Percentiles rank a stretch among this genome's conserved stretches.
These are phyloP conservation scores for Drosophila littoralis DNA, from an alignment of 1,140 invertebrate genomes.

Conservation along the genomic window DNA sequence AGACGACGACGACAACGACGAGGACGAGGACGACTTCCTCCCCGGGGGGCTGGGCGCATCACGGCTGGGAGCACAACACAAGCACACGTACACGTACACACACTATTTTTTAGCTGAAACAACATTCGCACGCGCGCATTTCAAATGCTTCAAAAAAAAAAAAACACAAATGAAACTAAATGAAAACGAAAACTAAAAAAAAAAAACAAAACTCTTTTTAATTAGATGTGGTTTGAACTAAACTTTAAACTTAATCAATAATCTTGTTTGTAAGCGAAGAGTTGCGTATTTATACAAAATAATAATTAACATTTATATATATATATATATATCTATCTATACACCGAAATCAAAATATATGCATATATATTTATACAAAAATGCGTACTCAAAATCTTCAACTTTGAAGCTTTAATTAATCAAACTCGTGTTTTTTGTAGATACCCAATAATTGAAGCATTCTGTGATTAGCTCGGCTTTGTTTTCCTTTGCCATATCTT, in stretches of 20 bases:
- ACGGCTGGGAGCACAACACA: slow-evolving; percentile 54
- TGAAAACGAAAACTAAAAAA: background rate
- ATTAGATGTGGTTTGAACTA: slow-evolving; percentile 54
- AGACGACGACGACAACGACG: background rate
- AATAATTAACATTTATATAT: slow-evolving; percentile 22
- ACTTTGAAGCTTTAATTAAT: too few species aligned
- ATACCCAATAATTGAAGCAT: too few species aligned
- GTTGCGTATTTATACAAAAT: slow-evolving; percentile 79
- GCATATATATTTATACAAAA: slow-evolving; percentile 62
- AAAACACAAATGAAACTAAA: slow-evolving; percentile 7
- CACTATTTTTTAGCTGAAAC: slow-evolving; percentile 46
- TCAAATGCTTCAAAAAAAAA: slow-evolving; percentile 67
- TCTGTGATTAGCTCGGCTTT: too few species aligned
- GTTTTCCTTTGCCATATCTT: too few species aligned
- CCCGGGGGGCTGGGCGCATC: background rate
- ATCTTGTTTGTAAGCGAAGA: slow-evolving; percentile 67
- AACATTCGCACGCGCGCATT: slow-evolving; percentile 79
- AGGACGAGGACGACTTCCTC: background rate
- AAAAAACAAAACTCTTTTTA: slow-evolving; percentile 31
- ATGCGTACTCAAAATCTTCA: too few species aligned
- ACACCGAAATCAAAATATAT: slow-evolving; percentile 68
- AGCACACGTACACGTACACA: slow-evolving; percentile 44
- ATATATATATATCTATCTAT: slow-evolving; percentile 61
- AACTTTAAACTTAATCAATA: slow-evolving; percentile 63
- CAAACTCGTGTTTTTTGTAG: too few species aligned